Conservation (phyloP, 2,797 vertebrate genomes). For the Serranus cabrilla region DNA sequence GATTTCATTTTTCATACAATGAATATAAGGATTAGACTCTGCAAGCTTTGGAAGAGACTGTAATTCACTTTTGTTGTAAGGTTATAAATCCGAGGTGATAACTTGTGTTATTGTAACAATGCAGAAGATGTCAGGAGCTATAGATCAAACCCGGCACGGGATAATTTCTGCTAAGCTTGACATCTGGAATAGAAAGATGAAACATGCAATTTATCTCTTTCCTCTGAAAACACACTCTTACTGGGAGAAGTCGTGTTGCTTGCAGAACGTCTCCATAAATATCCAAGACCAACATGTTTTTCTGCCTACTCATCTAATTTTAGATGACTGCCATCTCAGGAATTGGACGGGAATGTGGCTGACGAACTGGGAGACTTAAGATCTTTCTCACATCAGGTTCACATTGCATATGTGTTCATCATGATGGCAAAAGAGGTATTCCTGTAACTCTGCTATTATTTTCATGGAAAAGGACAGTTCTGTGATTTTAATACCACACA, state of each 20-base stretch:
- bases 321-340: slow-evolving; percentile 63
- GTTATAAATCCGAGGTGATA: slow-evolving; percentile 41
- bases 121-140: slow-evolving; percentile 12
- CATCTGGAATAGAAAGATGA: slow-evolving; percentile 57
- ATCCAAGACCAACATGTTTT: slow-evolving; percentile 58
- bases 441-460: neutral
- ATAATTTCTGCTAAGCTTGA: slow-evolving; percentile 49
- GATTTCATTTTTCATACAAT: slow-evolving; percentile 57
- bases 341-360: slow-evolving; percentile 41
- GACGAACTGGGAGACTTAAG: slow-evolving; percentile 18
- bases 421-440: slow-evolving; percentile 17
- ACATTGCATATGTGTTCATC: slow-evolving; percentile 33
- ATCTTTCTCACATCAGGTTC: slow-evolving; percentile 36
- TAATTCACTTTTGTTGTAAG: slow-evolving; percentile 37
- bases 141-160: slow-evolving; percentile 16
- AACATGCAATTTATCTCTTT: slow-evolving; percentile 65
- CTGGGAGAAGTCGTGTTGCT: slow-evolving; percentile 42
- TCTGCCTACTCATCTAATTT: slow-evolving; percentile 68
- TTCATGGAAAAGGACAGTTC: neutral
- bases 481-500: too few species aligned
- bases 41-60: slow-evolving; percentile 17
- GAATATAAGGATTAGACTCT: slow-evolving; percentile 47
- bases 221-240: slow-evolving; percentile 42
- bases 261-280: slow-evolving; percentile 58
- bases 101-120: slow-evolving; percentile 30